phyloP scores from a whole-genome alignment of 2,113 vertebrate genomes.

The Diadophis punctatus region DNA sequence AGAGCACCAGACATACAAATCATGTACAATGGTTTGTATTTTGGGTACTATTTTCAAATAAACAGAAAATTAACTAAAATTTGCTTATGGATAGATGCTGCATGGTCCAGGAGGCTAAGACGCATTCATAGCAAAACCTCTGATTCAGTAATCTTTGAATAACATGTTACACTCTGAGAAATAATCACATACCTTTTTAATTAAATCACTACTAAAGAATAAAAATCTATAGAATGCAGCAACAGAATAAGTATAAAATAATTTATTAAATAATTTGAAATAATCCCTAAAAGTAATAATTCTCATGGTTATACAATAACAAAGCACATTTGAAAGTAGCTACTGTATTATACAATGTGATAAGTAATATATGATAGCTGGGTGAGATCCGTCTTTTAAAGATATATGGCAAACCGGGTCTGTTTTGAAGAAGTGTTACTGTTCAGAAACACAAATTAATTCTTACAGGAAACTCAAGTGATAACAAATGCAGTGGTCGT shows the following conservation, averaged over 20 bases:
- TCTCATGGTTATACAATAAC: conserved; percentile 16
- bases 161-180: background rate
- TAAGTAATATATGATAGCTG: background rate
- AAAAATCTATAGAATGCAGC: background rate
- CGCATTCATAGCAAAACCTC: background rate
- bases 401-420: background rate
- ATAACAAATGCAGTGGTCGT: background rate
- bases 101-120: background rate
- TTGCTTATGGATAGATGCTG: background rate
- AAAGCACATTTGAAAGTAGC: conserved; percentile 8
- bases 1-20: background rate
- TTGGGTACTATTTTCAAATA: background rate
- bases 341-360: background rate
- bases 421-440: background rate
- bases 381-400: background rate
- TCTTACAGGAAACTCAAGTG: background rate
- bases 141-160: background rate
- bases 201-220: background rate
- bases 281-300: background rate
- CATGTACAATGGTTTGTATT: background rate
- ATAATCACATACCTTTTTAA: background rate
- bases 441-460: background rate
- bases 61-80: background rate
- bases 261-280: conserved; percentile 16
- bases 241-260: background rate